Evolutionary conservation across 2,797 vertebrate species (phyloP).

Genomic region (Schizopygopsis pylzovi): DNA sequence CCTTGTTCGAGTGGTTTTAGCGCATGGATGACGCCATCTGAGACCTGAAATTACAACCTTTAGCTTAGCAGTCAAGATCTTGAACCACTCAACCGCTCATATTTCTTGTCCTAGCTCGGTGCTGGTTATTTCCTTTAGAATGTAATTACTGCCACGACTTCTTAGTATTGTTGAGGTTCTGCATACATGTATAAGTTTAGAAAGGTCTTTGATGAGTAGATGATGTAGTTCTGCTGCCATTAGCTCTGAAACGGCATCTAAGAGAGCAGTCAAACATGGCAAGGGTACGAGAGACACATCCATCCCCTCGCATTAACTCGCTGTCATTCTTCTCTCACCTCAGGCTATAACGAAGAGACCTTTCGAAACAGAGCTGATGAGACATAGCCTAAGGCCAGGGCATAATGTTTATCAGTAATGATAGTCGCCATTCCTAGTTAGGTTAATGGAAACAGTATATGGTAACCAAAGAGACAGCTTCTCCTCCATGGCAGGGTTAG

Average conservation of each 20-base stretch:
- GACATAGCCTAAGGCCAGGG: slow-evolving; percentile 50
- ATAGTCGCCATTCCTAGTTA: slow-evolving; percentile 57
- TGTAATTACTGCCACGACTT: not conserved
- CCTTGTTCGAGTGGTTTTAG: not conserved
- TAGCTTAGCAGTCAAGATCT: slow-evolving; percentile 10
- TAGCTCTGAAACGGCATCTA: slow-evolving; percentile 18
- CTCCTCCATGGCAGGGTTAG: slow-evolving; percentile 16
- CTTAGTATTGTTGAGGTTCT: not conserved
- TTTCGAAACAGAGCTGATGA: slow-evolving; percentile 57
- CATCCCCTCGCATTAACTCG: slow-evolving; percentile 68
- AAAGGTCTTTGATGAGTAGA: slow-evolving; percentile 47
- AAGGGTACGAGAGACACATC: slow-evolving; percentile 64
- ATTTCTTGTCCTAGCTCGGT: not conserved
- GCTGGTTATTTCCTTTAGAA: not conserved
- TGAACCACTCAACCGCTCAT: not conserved
- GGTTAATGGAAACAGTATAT: slow-evolving; percentile 50
- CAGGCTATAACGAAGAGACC: slow-evolving; percentile 46
- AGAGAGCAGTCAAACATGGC: slow-evolving; percentile 51
- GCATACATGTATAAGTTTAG: not conserved
- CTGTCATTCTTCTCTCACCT: slow-evolving; percentile 59
- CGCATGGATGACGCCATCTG: not conserved
- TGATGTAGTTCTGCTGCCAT: slow-evolving; percentile 31
- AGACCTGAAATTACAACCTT: slow-evolving; percentile 12
- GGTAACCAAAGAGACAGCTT: slow-evolving; percentile 52
- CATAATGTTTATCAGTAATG: slow-evolving; percentile 65